phyloP scores from a whole-genome alignment of 2,888 invertebrate species.

The Bruchidius siliquastri region DNA sequence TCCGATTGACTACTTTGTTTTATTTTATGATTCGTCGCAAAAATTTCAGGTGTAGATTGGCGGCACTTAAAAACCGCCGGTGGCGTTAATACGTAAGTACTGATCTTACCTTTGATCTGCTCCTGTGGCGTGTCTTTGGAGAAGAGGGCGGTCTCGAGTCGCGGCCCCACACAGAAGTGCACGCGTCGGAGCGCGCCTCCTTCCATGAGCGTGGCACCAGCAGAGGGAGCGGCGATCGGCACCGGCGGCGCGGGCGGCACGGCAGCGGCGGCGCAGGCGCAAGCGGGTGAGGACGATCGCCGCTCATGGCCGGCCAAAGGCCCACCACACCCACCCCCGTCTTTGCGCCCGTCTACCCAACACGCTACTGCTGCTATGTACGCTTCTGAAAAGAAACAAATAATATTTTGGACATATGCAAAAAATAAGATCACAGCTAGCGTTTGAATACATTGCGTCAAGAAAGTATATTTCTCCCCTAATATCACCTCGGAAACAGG shows the following conservation, averaged over 20 bases:
- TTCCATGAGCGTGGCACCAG: constrained; percentile 45
- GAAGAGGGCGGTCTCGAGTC: constrained; percentile 47
- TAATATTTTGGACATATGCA: too few relatives aligned
- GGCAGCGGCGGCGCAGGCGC: background rate
- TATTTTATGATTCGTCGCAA: too few relatives aligned
- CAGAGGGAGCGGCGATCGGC: background rate
- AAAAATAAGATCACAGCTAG: too few relatives aligned
- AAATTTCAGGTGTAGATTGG: too few relatives aligned
- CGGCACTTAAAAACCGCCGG: too few relatives aligned
- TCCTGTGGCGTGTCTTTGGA: constrained; percentile 43
- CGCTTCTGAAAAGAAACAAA: background rate
- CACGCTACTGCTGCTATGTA: background rate
- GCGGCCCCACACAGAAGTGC: constrained; percentile 47
- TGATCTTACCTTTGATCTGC: constrained; percentile 48
- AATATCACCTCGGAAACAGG: too few relatives aligned
- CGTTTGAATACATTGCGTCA: too few relatives aligned
- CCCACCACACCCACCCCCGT: background rate
- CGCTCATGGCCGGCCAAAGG: background rate
- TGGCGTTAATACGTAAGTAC: too few relatives aligned
- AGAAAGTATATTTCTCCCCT: too few relatives aligned
- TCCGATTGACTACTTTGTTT: too few relatives aligned
- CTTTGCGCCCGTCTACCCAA: background rate
- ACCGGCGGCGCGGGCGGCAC: background rate
- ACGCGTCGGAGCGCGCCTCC: constrained; percentile 48
- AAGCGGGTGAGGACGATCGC: background rate